These are phyloP conservation scores for Epistrophe grossulariae DNA, from an alignment of 2,888 invertebrate species.

Conservation along the genomic window DNA sequence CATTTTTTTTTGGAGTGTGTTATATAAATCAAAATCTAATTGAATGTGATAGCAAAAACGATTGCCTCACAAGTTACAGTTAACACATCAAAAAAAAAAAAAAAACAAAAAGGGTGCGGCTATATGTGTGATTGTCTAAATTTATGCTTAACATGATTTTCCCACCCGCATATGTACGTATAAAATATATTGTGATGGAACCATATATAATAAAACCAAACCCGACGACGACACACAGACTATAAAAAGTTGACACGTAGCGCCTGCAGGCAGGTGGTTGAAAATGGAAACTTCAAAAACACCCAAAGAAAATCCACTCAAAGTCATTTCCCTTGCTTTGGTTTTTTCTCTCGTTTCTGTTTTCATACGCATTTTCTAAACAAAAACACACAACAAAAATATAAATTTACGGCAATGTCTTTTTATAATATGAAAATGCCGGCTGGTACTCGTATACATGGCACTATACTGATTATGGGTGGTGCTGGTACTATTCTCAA, in stretches of 20 bases:
- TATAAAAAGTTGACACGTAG: conserved; percentile 4
- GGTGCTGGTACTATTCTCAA: conserved; percentile 9
- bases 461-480: background rate
- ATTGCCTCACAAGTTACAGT: background rate
- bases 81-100: background rate
- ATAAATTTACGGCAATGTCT: conserved; percentile 36
- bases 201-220: conserved; percentile 1
- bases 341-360: conserved; percentile 66
- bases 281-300: conserved; percentile 45
- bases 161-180: conserved; percentile 24
- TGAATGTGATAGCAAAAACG: conserved; percentile 3
- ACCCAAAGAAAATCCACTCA: conserved; percentile 50
- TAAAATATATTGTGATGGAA: background rate
- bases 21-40: conserved; percentile 9
- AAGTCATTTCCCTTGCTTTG: conserved; percentile 36
- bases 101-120: conserved; percentile 21
- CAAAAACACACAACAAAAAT: conserved; percentile 69
- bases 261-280: conserved; percentile 66
- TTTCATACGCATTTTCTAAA: conserved; percentile 75
- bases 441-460: background rate
- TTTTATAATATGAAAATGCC: conserved; percentile 30
- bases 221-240: conserved; percentile 3
- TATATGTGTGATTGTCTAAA: conserved; percentile 14
- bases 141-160: conserved; percentile 52
- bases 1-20: background rate